Evolutionary conservation across 92 coral and sea anemone species (phyloP), one percentile per base, ranked within the genome.

Genomic region (Zoanthus solanderi): DNA sequence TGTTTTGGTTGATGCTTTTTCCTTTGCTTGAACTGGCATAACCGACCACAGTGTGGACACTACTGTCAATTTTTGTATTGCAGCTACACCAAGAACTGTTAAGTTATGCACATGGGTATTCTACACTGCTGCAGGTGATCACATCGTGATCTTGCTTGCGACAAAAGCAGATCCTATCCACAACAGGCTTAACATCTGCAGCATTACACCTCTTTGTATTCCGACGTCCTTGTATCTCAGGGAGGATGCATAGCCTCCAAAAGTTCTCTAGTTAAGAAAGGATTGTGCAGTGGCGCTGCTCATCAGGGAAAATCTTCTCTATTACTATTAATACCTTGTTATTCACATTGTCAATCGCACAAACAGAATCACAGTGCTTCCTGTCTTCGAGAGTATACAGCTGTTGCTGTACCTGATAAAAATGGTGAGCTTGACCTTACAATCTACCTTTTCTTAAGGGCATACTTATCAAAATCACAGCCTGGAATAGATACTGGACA

Each of bases 161-260:
- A 78, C 91, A 91, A 58, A 83, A 88, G 72, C 94, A 91, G 56
- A 91, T 84, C 23, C 52, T 82, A 84, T 78, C 47, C n/a, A 15
- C 90, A 32, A 45, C 63, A 9, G 75, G 83, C 31, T 30, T 57
- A 1, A 75, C 87, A 71, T 53, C 58, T 53, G 89, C 89, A 4
- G 60, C 30, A 29, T 57, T 16, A 84, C 84, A 87, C 63, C 53
- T 80, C 78, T 93, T 92, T 44, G 92, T 92, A 81, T 92, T 89
- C 90, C 94, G 85, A 28, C 92, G 69, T 56, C 88, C 91, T 13
- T 86, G 88, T 14, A 92, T 76, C 72, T 89, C 94, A 48, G 94
- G 94, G 11, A 92, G 92, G 32, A 92, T 72, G 68, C 92, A 92
- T 15, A 75, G 85, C 75, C 90, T 85, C 94, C 92, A 92, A 75